Evolutionary conservation across 2,888 invertebrate species (phyloP).

Genomic region (Ophioninae sp.): DNA sequence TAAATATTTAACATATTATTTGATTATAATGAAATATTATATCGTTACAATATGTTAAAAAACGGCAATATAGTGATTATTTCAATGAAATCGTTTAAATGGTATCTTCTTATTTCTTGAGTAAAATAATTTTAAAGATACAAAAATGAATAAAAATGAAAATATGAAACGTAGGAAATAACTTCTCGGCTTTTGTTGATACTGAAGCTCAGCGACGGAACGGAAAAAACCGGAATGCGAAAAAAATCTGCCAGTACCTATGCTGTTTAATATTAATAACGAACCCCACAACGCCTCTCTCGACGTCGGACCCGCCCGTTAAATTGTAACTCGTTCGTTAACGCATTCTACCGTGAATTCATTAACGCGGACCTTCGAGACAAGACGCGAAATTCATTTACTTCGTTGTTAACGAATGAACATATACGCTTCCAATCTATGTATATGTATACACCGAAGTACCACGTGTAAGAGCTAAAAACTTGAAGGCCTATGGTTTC

Average conservation of each 20-base stretch:
- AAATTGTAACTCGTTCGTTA: constrained; percentile 54
- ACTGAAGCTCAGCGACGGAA: neutral
- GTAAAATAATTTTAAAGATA: no score
- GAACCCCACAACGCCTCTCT: constrained; percentile 6
- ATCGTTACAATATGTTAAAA: no score
- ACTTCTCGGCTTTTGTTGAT: no score
- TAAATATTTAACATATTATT: no score
- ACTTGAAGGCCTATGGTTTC: neutral
- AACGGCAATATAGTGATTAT: no score
- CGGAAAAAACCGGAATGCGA: neutral
- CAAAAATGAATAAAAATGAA: no score
- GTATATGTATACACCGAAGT: neutral
- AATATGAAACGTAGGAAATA: no score
- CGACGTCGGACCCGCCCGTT: constrained; percentile 15
- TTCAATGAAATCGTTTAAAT: no score
- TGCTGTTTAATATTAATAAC: constrained; percentile 43
- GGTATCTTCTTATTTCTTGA: no score
- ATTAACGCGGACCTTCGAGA: constrained; percentile 43
- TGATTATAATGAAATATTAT: no score
- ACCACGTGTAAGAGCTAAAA: neutral
- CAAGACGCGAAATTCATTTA: constrained; percentile 39
- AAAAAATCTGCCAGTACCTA: neutral
- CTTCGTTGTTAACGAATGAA: constrained; percentile 34
- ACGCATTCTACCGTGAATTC: constrained; percentile 47
- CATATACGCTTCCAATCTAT: neutral